A percentile compares a stretch with the other conserved stretches of the same genome.
Evolutionary conservation across 2,797 vertebrate species (phyloP).

Genomic region (Macrochelys suwanniensis): DNA sequence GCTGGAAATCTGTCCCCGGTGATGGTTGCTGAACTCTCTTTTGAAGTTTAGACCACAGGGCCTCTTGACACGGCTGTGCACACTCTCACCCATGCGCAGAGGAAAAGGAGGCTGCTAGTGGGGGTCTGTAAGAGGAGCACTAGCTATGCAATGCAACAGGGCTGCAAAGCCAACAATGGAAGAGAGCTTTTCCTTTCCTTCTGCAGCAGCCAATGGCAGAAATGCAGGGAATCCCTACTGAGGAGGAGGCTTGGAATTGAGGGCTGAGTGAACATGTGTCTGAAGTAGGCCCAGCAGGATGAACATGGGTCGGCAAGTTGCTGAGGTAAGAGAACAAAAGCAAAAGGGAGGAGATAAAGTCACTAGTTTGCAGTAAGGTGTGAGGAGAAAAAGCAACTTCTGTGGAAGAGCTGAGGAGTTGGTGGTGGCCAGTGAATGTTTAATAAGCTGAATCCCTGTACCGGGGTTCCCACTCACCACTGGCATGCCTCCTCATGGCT

Average conservation of each 20-base stretch:
- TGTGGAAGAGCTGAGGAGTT: neutral
- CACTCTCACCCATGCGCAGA: neutral
- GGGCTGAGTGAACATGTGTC: neutral
- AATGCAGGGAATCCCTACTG: neutral
- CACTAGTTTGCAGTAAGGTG: neutral
- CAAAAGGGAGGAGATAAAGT: neutral
- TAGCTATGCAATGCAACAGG: neutral
- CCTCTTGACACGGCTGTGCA: neutral
- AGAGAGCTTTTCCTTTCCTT: neutral
- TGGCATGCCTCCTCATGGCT: neutral
- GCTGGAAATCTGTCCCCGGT: neutral
- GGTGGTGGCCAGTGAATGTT: neutral
- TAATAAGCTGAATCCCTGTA: neutral
- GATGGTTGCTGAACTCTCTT: neutral
- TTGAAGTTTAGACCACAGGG: neutral
- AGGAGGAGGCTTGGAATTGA: neutral
- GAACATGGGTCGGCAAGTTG: neutral
- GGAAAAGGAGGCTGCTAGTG: neutral
- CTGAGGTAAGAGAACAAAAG: neutral
- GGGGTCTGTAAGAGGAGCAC: neutral
- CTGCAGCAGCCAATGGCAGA: neutral
- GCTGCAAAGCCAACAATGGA: neutral
- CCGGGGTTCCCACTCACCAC: neutral
- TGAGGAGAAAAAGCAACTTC: neutral
- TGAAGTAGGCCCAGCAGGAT: neutral